phyloP scores from a whole-genome alignment of 35 echinoderm and acorn worm genomes.

The Ptychodera flava region DNA sequence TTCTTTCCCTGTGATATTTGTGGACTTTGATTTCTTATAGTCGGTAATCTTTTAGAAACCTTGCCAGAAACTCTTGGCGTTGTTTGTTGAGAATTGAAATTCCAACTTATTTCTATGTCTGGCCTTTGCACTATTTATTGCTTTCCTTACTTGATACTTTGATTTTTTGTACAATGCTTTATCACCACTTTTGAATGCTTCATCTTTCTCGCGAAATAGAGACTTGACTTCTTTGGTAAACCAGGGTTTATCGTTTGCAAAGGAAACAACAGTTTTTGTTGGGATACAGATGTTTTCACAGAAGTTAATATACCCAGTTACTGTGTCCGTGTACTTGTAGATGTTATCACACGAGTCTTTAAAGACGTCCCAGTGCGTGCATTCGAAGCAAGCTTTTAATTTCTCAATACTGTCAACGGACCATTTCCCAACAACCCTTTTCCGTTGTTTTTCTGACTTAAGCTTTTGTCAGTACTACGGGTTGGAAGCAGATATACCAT shows the following conservation, averaged over 20 bases:
- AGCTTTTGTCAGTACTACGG: too few species aligned
- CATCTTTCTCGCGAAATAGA: neutral
- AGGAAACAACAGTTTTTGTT: neutral
- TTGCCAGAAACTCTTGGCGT: neutral
- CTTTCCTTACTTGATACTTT: neutral
- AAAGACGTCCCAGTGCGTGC: too few species aligned
- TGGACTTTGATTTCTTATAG: neutral
- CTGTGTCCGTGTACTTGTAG: neutral
- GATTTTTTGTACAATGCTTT: neutral
- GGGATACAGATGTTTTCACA: neutral
- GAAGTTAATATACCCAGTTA: neutral
- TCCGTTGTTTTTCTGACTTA: too few species aligned
- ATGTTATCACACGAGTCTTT: neutral
- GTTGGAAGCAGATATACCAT: too few species aligned
- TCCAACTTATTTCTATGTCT: neutral
- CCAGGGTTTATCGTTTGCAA: neutral
- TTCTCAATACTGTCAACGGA: too few species aligned
- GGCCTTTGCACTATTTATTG: neutral
- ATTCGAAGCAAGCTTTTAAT: too few species aligned
- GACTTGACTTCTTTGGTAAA: neutral
- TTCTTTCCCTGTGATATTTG: too few species aligned
- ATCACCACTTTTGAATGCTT: neutral
- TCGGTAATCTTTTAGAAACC: neutral
- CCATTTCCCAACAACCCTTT: too few species aligned
- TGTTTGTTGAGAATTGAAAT: neutral